These are phyloP conservation scores for Monochamus alternatus DNA, from an alignment of 2,888 invertebrate species.

Conservation along the genomic window DNA sequence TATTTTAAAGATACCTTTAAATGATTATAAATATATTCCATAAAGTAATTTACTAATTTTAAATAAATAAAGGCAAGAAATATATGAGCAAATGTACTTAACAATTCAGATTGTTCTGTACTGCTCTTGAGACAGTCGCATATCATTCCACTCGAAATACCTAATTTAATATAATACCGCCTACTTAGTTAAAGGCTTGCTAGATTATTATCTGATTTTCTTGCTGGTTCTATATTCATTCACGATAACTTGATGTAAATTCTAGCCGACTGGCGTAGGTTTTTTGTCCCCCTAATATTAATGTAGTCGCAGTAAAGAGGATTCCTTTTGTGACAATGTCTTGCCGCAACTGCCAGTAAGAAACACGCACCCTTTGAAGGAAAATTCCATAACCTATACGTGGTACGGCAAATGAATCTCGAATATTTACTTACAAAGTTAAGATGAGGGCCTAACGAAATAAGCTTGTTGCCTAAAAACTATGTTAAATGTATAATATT, in stretches of 20 bases:
- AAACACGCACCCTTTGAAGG: constrained; percentile 32
- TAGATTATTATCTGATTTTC: neutral
- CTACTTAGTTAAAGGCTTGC: neutral
- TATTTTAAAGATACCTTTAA: too few species aligned
- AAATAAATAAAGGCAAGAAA: neutral
- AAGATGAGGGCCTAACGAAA: neutral
- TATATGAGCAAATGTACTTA: neutral
- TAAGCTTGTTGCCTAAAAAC: neutral
- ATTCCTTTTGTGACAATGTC: neutral
- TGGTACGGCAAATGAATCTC: neutral
- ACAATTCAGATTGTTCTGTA: too few species aligned
- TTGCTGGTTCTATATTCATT: neutral
- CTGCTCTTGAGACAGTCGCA: too few species aligned
- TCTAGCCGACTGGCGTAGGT: neutral
- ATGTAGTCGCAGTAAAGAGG: neutral
- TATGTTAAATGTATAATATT: neutral
- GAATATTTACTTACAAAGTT: neutral
- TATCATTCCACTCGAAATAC: neutral
- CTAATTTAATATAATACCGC: neutral
- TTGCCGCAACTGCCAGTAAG: neutral
- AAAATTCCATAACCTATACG: constrained; percentile 13
- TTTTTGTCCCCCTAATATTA: neutral
- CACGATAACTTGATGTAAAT: neutral
- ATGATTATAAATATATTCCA: too few species aligned
- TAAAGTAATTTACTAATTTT: too few species aligned